These are phyloP conservation scores for Rhinogobius similis DNA, from an alignment of 2,113 vertebrate species.

Conservation along the genomic window DNA sequence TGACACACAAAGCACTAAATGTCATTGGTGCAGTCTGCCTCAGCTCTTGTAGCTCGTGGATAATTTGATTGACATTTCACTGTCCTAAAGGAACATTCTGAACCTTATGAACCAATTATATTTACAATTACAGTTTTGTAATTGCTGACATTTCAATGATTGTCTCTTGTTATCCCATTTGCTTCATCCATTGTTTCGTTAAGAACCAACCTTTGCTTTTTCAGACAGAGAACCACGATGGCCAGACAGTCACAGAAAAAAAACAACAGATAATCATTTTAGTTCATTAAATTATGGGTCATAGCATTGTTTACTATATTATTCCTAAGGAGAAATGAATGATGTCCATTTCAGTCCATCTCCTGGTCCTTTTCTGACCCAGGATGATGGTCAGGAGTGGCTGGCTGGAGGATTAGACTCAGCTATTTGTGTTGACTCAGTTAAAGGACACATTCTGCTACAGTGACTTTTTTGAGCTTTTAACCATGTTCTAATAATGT, in stretches of 20 bases:
- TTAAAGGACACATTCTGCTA: too few species aligned
- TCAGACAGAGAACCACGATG: neutral
- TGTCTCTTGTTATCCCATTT: neutral
- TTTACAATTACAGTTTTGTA: neutral
- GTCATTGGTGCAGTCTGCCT: conserved; percentile 4
- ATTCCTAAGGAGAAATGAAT: too few species aligned
- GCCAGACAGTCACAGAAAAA: neutral
- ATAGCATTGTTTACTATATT: too few species aligned
- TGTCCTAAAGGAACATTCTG: neutral
- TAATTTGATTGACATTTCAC: conserved; percentile 7
- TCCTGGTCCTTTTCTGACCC: too few species aligned
- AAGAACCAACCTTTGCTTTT: neutral
- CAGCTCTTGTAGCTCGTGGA: conserved; percentile 5
- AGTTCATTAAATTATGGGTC: neutral
- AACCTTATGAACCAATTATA: neutral
- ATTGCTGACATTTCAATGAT: neutral
- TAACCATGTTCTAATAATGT: too few species aligned
- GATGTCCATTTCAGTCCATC: too few species aligned
- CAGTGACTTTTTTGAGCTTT: too few species aligned
- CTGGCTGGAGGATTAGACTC: too few species aligned
- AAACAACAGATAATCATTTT: neutral
- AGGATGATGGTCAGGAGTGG: too few species aligned
- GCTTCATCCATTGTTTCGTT: neutral
- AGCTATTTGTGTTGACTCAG: too few species aligned
- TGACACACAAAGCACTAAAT: conserved; percentile 3